These are phyloP conservation scores for Neolamprologus modestus DNA, from an alignment of 2,113 vertebrate genomes.

Conservation along the genomic window DNA sequence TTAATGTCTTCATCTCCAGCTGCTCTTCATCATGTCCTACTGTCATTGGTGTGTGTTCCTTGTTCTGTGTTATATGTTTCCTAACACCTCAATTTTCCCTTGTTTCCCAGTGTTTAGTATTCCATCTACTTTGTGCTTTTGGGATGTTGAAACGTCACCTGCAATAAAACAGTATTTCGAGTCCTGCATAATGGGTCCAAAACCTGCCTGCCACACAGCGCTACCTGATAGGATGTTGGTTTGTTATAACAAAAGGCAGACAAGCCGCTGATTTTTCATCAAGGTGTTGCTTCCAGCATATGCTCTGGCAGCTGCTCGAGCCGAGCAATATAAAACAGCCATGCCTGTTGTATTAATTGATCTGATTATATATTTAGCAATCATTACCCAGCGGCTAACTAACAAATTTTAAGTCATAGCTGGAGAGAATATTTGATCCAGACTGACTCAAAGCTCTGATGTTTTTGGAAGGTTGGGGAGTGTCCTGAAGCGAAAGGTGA, in stretches of 20 bases:
- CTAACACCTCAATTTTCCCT: neutral
- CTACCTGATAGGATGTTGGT: neutral
- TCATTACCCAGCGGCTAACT: neutral
- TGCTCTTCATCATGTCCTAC: neutral
- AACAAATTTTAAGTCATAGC: neutral
- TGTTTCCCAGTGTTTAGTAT: neutral
- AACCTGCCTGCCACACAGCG: neutral
- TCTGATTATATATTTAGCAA: slow-evolving; percentile 4
- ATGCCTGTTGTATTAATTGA: neutral
- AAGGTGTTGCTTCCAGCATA: neutral
- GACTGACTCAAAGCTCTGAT: neutral
- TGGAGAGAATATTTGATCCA: slow-evolving; percentile 1
- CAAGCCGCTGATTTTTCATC: neutral
- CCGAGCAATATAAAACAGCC: neutral
- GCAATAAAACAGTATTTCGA: neutral
- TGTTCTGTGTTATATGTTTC: neutral
- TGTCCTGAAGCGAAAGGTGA: neutral
- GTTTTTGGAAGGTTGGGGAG: neutral
- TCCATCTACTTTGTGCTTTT: neutral
- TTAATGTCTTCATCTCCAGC: neutral
- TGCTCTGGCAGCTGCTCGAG: neutral
- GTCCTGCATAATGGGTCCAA: neutral
- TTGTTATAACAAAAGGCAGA: neutral
- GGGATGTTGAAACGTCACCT: neutral
- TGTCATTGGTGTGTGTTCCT: neutral